Conservation (phyloP, 2,888 invertebrate species). For the Dolichomitus sp. region DNA sequence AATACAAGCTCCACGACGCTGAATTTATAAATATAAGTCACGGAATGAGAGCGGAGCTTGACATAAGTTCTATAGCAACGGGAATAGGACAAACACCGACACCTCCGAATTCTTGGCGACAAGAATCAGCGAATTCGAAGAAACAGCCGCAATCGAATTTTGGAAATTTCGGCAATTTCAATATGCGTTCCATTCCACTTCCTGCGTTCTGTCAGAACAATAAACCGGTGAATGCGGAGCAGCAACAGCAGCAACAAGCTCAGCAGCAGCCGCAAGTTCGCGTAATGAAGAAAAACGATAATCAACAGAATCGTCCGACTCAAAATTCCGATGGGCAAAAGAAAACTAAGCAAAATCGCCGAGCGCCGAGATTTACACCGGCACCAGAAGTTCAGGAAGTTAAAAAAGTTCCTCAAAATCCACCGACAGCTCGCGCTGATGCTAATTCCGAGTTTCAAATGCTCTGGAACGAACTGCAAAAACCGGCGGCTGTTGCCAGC, state of each 20-base stretch:
- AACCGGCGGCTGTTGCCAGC: slow-evolving; percentile 72
- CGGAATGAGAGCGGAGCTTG: slow-evolving; percentile 86
- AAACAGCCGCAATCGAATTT: slow-evolving; percentile 62
- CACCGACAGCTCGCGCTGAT: slow-evolving; percentile 23
- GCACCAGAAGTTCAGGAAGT: slow-evolving; percentile 17
- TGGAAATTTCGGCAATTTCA: slow-evolving; percentile 73
- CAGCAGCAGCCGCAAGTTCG: slow-evolving; percentile 52
- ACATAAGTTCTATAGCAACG: slow-evolving; percentile 74
- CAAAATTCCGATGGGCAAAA: slow-evolving; percentile 33
- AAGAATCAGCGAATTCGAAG: slow-evolving; percentile 29
- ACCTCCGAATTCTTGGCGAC: slow-evolving; percentile 38
- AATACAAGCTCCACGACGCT: slow-evolving; percentile 87
- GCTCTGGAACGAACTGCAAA: slow-evolving; percentile 84
- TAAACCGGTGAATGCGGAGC: slow-evolving; percentile 3
- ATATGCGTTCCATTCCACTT: slow-evolving; percentile 56
- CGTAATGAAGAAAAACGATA: slow-evolving; percentile 67
- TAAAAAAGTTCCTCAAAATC: neutral
- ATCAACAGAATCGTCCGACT: slow-evolving; percentile 34
- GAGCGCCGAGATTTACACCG: slow-evolving; percentile 28
- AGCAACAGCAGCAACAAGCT: slow-evolving; percentile 14
- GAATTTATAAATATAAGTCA: slow-evolving; percentile 89
- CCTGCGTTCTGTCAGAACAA: slow-evolving; percentile 61
- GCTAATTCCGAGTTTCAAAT: slow-evolving; percentile 82
- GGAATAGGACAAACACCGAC: slow-evolving; percentile 74
- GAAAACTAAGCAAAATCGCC: slow-evolving; percentile 47